Evolutionary conservation across 2,113 vertebrate species (phyloP).

Genomic region (Procavia capensis): DNA sequence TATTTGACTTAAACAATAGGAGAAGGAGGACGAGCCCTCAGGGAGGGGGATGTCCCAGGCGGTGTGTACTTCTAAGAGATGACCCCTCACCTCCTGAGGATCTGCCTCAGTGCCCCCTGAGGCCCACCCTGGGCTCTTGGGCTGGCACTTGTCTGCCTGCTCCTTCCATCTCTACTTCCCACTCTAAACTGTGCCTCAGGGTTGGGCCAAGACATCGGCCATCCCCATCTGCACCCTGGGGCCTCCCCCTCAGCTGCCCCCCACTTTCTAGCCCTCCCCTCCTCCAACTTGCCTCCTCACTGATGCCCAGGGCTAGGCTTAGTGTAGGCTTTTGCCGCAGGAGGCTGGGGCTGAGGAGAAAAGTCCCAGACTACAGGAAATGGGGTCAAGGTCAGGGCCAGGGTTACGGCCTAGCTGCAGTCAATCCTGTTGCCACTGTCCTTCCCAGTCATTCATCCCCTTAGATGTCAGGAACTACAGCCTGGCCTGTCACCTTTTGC

Average conservation of each 20-base stretch:
- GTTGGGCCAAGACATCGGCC: rapidly evolving
- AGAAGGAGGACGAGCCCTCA: not conserved
- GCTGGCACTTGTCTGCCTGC: not conserved
- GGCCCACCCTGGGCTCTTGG: not conserved
- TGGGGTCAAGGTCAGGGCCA: not conserved
- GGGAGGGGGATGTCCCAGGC: rapidly evolving
- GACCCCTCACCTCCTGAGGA: not conserved
- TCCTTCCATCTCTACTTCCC: not conserved
- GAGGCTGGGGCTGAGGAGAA: not conserved
- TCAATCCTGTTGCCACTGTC: not conserved
- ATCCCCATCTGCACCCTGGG: not conserved
- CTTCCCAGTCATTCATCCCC: too few species aligned
- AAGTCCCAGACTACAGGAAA: not conserved
- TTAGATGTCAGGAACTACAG: not conserved
- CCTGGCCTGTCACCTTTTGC: not conserved
- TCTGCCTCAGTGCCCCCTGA: not conserved
- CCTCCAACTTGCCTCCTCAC: not conserved
- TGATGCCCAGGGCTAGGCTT: too few species aligned
- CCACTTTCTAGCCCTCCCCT: rapidly evolving
- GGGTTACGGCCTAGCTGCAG: too few species aligned
- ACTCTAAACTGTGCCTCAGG: not conserved
- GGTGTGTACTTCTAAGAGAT: not conserved
- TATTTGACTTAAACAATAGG: not conserved
- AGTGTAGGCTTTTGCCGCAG: not conserved
- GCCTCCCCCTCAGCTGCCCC: not conserved